Evolutionary conservation across 1,140 invertebrate species (phyloP), one percentile per base, ranked within the genome.

Genomic region (Hydropsyche tenuis): DNA sequence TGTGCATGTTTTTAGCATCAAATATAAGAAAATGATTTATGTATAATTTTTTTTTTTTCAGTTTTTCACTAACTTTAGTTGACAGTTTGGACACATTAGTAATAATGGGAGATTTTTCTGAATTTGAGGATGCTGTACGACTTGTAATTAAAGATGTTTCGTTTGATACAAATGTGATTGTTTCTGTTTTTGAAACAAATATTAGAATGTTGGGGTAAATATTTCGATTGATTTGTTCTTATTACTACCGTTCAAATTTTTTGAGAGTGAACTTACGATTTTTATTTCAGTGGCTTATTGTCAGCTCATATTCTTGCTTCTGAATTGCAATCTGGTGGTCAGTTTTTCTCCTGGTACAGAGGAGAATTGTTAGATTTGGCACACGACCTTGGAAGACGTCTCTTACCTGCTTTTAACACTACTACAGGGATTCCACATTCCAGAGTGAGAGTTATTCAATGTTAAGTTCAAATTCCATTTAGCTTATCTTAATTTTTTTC

Each of bases 161-260:
- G 73, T 99, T 99, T 85, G 95, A 99, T 84, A 93, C 89, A 77
- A 96, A 99, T 86, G 90, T 99, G 71, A 90, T 97, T 74, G 97
- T 99, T 14, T 99, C 96, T 0, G 94, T 99, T 6, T 99, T 99
- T 86, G 97, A 99, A 86, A 98, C 96, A 11, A 99, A 99, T 83
- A 99, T 99, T 79, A 87, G 97, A 74, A 92, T 99, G 85, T 86
- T 99, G 25, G 97, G 97, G 92, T 96, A 86, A 88, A 88, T 87
- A 65, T 53, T 69, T 11, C n/a, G n/a, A 11, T 16, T 62, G 22
- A 23, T 22, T 7, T 62, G 6, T 62, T 6, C 7, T 62, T 62
- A 25, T 25, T 25, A 11, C n/a, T n/a, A n/a, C n/a, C n/a, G n/a
- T n/a, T n/a, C n/a, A n/a, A n/a, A n/a, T n/a, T n/a, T n/a, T n/a